phyloP scores from a whole-genome alignment of 2,888 invertebrate genomes.

The Anodontia alba region DNA sequence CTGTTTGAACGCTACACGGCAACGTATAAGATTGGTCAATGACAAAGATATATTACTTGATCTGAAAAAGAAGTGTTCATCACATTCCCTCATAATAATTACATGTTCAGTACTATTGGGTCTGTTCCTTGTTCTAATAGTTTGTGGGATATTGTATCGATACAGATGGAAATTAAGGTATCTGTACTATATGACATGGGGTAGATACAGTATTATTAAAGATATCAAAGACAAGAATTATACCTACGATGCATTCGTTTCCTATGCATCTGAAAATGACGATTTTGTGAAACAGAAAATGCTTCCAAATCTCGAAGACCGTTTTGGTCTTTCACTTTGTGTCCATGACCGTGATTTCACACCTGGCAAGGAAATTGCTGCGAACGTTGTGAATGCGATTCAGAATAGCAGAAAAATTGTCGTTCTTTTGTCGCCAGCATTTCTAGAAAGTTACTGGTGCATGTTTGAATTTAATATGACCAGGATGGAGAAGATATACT shows the following conservation, averaged over 20 bases:
- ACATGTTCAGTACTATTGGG: conserved; percentile 24
- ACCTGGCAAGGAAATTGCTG: conserved; percentile 60
- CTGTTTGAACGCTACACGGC: not conserved
- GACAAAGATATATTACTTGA: not conserved
- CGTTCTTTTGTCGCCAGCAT: conserved; percentile 57
- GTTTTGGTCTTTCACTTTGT: conserved; percentile 53
- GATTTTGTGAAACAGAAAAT: conserved; percentile 21
- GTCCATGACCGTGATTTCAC: conserved; percentile 65
- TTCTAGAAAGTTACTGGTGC: conserved; percentile 64
- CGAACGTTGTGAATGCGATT: conserved; percentile 66
- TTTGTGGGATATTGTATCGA: conserved; percentile 38
- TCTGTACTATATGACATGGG: conserved; percentile 36
- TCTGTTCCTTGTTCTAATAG: conserved; percentile 29
- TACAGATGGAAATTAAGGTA: conserved; percentile 59
- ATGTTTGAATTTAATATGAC: conserved; percentile 70
- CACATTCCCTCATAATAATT: conserved; percentile 3
- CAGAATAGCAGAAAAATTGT: conserved; percentile 64
- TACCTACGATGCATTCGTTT: conserved; percentile 46
- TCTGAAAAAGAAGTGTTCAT: conserved; percentile 16
- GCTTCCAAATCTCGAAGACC: conserved; percentile 29
- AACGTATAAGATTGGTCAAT: not conserved
- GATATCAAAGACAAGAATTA: conserved; percentile 12
- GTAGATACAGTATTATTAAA: conserved; percentile 19
- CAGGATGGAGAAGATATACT: conserved; percentile 59
- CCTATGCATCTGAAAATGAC: conserved; percentile 43